Percentiles rank a stretch among this genome's conserved stretches.
Conservation (phyloP, 1,140 invertebrate species). For the Battus philenor region DNA sequence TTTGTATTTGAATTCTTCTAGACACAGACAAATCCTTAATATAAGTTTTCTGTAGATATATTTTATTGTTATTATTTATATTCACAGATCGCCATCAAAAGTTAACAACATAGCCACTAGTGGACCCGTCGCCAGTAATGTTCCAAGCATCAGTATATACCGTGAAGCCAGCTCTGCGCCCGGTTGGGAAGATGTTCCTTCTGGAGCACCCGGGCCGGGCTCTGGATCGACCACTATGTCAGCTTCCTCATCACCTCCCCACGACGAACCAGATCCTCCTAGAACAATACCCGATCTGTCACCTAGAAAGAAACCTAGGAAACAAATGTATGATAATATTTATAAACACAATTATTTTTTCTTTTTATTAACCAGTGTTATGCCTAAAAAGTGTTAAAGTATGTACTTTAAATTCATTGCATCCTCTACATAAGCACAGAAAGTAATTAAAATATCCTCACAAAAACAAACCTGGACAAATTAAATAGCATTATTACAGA, state of each 20-base stretch:
- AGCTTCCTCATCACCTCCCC: slow-evolving; percentile 40
- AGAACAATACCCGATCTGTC: slow-evolving; percentile 35
- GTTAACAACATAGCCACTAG: slow-evolving; percentile 18
- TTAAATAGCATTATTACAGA: no score
- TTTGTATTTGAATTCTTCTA: no score
- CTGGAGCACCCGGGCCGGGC: slow-evolving; percentile 22
- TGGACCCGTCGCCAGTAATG: slow-evolving; percentile 11
- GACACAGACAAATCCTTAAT: no score
- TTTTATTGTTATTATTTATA: slow-evolving; percentile 1
- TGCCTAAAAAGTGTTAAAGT: no score
- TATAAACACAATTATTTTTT: no score
- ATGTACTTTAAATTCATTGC: no score
- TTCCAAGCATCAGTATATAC: no score
- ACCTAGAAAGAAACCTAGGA: slow-evolving; percentile 86
- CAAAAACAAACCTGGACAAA: no score
- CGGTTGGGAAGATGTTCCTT: slow-evolving; percentile 50
- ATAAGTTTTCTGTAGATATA: no score
- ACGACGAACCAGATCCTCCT: slow-evolving; percentile 77
- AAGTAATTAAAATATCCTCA: no score
- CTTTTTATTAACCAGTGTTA: no score
- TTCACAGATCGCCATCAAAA: slow-evolving; percentile 31
- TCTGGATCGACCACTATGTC: slow-evolving; percentile 55
- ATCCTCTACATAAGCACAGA: no score
- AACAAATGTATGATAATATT: slow-evolving; percentile 77
- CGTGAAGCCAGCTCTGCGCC: neutral